Conservation (phyloP, 2,113 vertebrate genomes). For the Crotalus viridis region DNA sequence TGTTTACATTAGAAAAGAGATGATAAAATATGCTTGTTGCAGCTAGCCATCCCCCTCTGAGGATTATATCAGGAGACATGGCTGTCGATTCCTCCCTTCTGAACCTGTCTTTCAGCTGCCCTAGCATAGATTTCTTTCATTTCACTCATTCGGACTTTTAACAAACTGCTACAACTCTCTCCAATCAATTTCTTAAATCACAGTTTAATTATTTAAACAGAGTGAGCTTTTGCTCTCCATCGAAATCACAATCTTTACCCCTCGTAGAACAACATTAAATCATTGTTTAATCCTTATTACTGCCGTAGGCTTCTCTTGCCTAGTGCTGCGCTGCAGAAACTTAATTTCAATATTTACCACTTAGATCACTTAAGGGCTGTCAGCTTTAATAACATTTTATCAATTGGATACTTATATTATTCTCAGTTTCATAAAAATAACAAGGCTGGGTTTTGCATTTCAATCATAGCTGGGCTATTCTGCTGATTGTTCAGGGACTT, state of each 20-base stretch:
- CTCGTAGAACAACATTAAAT: conserved; percentile 68
- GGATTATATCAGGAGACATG: conserved; percentile 67
- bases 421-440: conserved; percentile 80
- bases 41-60: conserved; percentile 55
- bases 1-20: conserved; percentile 77
- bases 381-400: conserved; percentile 85
- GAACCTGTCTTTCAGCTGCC: conserved; percentile 56
- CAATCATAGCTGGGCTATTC: conserved; percentile 70
- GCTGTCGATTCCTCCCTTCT: conserved; percentile 77
- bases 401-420: conserved; percentile 85
- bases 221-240: conserved; percentile 64
- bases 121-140: conserved; percentile 68
- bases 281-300: conserved; percentile 79
- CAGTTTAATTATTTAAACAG: conserved; percentile 81
- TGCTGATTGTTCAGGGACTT: conserved; percentile 75
- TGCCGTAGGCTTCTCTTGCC: conserved; percentile 67
- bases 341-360: conserved; percentile 88
- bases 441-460: conserved; percentile 72
- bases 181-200: conserved; percentile 73
- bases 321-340: conserved; percentile 67
- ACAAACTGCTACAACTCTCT: conserved; percentile 79
- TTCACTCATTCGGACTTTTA: conserved; percentile 71
- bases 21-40: conserved; percentile 69
- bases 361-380: conserved; percentile 88
- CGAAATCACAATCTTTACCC: conserved; percentile 57